Evolutionary conservation across 2,113 vertebrate genomes (phyloP), one percentile per base, ranked within the genome.

Genomic region (Gambusia holbrooki): DNA sequence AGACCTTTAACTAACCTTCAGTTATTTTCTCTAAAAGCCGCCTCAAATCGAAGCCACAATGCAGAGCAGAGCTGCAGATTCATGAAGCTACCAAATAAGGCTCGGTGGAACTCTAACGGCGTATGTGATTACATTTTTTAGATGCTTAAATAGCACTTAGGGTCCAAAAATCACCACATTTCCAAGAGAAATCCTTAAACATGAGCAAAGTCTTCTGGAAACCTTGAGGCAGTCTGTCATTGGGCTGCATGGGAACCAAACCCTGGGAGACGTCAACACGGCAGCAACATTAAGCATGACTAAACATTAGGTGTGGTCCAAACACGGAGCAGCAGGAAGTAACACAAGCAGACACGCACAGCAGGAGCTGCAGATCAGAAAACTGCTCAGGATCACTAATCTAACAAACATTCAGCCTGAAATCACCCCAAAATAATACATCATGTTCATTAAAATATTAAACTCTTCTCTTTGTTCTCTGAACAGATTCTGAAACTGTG

Each of bases 261-360:
- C 58, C 62, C 62, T 77, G 27, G 3, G 66, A 84, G 85, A 84
- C 66, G 22, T 84, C 77, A 79, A 74, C 87, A 73, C 61, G 33
- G 70, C 30, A 62, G 74, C 67, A 71, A 78, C 82, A 84, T 72
- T 42, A 73, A 74, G 71, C 62, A 60, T 84, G 78, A 85, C 80
- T 79, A 84, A 86, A 84, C 83, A 84, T 85, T 81, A 85, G 87
- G 85, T 84, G 87, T 80, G 87, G 83, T 76, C 67, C 86, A 84
- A 28, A 84, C 78, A 71, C 74, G 61, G 30, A 66, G 48, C 37
- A 66, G 48, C 62, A 67, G 62, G 62, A 69, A 78, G 58, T 25
- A 10, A 40, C 66, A 66, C 30, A 74, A 48, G 72, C 71, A 71
- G 68, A 73, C 60, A 69, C 22, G 29, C 62, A 54, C 35, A 71